phyloP scores from a whole-genome alignment of 2,888 invertebrate species.

The Octodonta nipae region DNA sequence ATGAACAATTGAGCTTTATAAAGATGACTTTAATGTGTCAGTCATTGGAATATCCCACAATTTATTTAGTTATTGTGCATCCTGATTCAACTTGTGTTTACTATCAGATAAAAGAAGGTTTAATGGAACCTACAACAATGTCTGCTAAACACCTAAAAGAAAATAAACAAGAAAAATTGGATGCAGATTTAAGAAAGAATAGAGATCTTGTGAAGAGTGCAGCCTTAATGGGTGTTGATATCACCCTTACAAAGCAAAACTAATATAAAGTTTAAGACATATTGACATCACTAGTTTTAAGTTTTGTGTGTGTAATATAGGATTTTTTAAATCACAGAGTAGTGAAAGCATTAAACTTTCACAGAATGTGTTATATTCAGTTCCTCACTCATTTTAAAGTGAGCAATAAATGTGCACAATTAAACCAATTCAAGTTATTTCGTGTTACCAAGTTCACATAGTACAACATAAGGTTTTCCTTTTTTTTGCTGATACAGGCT shows the following conservation, averaged over 20 bases:
- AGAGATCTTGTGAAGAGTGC: constrained; percentile 23
- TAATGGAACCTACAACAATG: constrained; percentile 20
- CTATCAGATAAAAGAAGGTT: constrained; percentile 33
- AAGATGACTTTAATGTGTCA: constrained; percentile 26
- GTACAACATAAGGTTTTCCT: too few relatives aligned
- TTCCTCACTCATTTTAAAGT: too few relatives aligned
- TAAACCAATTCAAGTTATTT: too few relatives aligned
- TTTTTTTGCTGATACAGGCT: too few relatives aligned
- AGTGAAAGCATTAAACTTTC: too few relatives aligned
- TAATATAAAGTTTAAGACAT: too few relatives aligned
- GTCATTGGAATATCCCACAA: constrained; percentile 4
- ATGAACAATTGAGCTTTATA: constrained; percentile 30
- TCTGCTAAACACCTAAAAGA: constrained; percentile 20
- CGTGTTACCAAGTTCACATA: too few relatives aligned
- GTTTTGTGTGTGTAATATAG: too few relatives aligned
- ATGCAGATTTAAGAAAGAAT: constrained; percentile 23
- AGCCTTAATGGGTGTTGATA: constrained; percentile 23
- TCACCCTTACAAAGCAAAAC: constrained; percentile 21
- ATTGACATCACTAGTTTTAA: too few relatives aligned
- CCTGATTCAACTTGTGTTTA: constrained; percentile 37
- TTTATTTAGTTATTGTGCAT: constrained; percentile 34
- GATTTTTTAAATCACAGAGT: too few relatives aligned
- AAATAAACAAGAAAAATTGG: constrained; percentile 23
- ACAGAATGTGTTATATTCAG: too few relatives aligned
- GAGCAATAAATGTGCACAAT: too few relatives aligned